Evolutionary conservation across 2,888 invertebrate species (phyloP).

Genomic region (Dasysyrphus tricinctus): DNA sequence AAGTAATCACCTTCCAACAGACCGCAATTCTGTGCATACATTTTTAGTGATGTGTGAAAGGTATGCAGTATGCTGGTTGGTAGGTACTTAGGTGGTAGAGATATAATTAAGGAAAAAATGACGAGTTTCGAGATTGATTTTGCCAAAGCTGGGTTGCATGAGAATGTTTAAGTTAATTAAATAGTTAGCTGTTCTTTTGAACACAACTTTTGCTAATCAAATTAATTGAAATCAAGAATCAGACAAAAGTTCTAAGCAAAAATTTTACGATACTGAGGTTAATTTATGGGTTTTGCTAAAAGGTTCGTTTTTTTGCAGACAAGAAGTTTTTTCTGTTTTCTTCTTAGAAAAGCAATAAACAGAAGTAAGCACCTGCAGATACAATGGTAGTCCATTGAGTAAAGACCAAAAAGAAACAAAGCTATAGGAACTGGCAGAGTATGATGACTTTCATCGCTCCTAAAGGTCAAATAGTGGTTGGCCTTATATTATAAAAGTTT

Average conservation of each 20-base stretch:
- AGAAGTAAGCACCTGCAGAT: not conserved
- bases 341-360: conserved; percentile 21
- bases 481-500: not conserved
- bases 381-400: not conserved
- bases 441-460: not conserved
- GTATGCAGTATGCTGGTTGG: not conserved
- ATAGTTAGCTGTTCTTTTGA: conserved; percentile 22
- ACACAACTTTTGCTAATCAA: conserved; percentile 28
- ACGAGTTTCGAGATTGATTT: conserved; percentile 39
- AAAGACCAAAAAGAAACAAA: not conserved
- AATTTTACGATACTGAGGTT: conserved; percentile 22
- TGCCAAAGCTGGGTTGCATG: not conserved
- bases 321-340: not conserved
- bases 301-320: conserved; percentile 11
- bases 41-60: conserved; percentile 16
- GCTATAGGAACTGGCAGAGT: not conserved
- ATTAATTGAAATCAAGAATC: conserved; percentile 33
- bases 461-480: not conserved
- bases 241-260: conserved; percentile 9
- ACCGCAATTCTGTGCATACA: not conserved
- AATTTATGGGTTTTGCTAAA: conserved; percentile 35
- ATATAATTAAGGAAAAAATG: conserved; percentile 51
- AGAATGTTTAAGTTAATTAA: conserved; percentile 9
- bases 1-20: not conserved
- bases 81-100: not conserved